Percentiles rank a stretch among this genome's conserved stretches.
Conservation (phyloP, 2,888 invertebrate genomes). For the Eilema caniola region DNA sequence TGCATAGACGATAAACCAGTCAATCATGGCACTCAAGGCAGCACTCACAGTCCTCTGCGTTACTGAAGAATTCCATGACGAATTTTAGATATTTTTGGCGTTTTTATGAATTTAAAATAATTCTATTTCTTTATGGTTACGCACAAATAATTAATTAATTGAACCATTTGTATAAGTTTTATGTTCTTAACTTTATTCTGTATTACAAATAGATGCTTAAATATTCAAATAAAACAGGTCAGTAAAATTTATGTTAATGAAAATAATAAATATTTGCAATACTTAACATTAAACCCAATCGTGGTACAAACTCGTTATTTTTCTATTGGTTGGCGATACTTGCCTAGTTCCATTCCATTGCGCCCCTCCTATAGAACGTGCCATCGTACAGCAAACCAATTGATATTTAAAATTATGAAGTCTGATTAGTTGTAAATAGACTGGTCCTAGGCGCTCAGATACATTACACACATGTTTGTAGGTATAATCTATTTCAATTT, state of each 20-base stretch:
- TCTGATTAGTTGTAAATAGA: background rate
- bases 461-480: background rate
- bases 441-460: background rate
- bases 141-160: too few relatives aligned
- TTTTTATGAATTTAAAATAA: too few relatives aligned
- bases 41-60: background rate
- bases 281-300: background rate
- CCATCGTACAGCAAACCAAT: background rate
- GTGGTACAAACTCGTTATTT: background rate
- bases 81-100: background rate
- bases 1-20: background rate
- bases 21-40: too few relatives aligned
- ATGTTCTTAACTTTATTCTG: background rate
- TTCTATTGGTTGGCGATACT: background rate
- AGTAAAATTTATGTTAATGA: background rate
- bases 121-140: too few relatives aligned
- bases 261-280: background rate
- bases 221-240: background rate
- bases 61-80: background rate
- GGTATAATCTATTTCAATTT: background rate
- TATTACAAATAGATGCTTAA: background rate
- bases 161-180: background rate
- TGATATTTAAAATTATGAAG: constrained; percentile 1
- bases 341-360: background rate
- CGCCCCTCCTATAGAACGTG: background rate